Evolutionary conservation across 2,888 invertebrate species (phyloP).

Genomic region (Acholoe squamosa): DNA sequence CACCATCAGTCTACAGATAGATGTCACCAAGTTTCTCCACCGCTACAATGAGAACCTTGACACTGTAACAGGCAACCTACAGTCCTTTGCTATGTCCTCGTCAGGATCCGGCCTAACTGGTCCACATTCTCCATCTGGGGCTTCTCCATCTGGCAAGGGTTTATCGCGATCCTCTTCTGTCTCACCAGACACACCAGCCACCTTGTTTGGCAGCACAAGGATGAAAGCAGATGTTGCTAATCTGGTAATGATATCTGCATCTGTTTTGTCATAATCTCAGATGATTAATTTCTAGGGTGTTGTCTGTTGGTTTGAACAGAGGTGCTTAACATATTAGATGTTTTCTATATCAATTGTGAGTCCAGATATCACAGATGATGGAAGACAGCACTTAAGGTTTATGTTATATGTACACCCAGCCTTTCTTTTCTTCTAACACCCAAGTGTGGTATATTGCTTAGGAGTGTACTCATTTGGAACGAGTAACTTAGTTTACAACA

Average conservation of each 20-base stretch:
- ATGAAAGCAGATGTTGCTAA: slow-evolving; percentile 77
- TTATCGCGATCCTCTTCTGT: not conserved
- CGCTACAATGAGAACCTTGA: slow-evolving; percentile 73
- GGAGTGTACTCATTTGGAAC: too few species aligned
- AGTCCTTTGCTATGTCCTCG: not conserved
- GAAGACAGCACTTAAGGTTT: too few species aligned
- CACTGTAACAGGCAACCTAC: not conserved
- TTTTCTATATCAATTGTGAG: too few species aligned
- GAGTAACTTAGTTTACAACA: too few species aligned
- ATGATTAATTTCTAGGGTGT: too few species aligned
- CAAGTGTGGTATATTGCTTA: too few species aligned
- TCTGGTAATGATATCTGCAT: slow-evolving; percentile 77
- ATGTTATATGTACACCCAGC: too few species aligned
- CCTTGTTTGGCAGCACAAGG: slow-evolving; percentile 78
- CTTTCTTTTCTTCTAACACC: too few species aligned
- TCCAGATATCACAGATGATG: too few species aligned
- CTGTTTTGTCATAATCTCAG: too few species aligned
- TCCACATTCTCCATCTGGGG: not conserved
- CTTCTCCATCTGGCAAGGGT: not conserved
- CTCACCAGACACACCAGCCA: slow-evolving; percentile 65
- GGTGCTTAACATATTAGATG: too few species aligned
- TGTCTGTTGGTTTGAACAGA: too few species aligned
- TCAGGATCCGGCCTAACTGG: not conserved
- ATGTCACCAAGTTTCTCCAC: slow-evolving; percentile 87
- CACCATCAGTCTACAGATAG: slow-evolving; percentile 91